These are phyloP conservation scores for Halesus radiatus DNA, from an alignment of 1,140 invertebrate genomes.

Conservation along the genomic window DNA sequence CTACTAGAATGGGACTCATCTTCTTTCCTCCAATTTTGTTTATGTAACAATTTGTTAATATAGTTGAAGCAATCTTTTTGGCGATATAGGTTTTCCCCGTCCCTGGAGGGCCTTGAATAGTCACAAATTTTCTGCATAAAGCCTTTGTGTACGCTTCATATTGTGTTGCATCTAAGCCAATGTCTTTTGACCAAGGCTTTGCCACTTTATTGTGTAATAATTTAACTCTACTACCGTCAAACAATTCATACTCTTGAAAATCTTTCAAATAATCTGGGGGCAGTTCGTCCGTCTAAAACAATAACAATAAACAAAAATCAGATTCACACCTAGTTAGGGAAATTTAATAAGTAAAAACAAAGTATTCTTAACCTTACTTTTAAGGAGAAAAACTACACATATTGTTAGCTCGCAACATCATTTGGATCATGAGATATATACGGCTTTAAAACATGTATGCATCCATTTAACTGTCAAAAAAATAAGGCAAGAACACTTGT, in stretches of 20 bases:
- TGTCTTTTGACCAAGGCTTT: slow-evolving; percentile 65
- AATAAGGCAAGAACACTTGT: no score
- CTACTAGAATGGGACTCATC: slow-evolving; percentile 74
- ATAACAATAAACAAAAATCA: background rate
- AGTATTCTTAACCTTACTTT: no score
- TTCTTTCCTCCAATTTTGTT: background rate
- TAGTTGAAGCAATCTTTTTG: slow-evolving; percentile 74
- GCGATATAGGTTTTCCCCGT: slow-evolving; percentile 86
- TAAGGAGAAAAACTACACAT: no score
- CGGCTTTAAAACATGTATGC: no score
- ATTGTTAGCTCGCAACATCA: no score
- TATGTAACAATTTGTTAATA: slow-evolving; percentile 69
- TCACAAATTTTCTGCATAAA: slow-evolving; percentile 74
- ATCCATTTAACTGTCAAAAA: no score
- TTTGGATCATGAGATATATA: no score
- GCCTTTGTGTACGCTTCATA: slow-evolving; percentile 72
- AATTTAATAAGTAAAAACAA: no score
- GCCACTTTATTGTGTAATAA: slow-evolving; percentile 57
- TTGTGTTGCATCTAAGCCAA: slow-evolving; percentile 74
- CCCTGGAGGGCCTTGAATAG: slow-evolving; percentile 87
- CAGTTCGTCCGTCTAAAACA: background rate
- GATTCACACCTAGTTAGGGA: no score
- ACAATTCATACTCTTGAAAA: background rate
- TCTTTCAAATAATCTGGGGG: slow-evolving; percentile 51
- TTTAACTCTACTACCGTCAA: slow-evolving; percentile 24